Evolutionary conservation across 2,797 vertebrate species (phyloP), one percentile per base, ranked within the genome.

Genomic region (Morus bassanus): DNA sequence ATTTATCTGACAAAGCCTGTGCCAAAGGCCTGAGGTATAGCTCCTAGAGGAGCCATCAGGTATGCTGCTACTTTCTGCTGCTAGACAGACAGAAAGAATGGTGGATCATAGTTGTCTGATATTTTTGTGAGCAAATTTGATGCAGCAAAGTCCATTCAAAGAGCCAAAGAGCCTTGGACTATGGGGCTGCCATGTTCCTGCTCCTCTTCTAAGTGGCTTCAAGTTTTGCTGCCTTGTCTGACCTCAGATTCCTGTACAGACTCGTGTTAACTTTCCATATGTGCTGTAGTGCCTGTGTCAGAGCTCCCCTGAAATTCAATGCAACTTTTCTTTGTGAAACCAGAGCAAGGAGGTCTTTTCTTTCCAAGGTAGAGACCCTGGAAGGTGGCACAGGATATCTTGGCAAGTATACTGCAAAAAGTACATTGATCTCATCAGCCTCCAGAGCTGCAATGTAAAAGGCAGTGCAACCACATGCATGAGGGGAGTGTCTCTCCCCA

Each of bases 231-330:
- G 30, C 60, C 39, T 83, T 92, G 60, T 17, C 43, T 74, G 75
- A 51, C 28, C 51, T 91, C 57, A 27, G 16, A 27, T 45, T 80
- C 57, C 45, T 82, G 27, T 63, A 61, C 37, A 88, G 89, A 54
- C 37, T 60, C 4, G 0, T 0, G 0, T 11, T 50, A 51, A 14
- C 41, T 63, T 88, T 68, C 72, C 2, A 2, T 59, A 72, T 5
- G 22, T 13, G 9, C 15, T 46, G 48, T 30, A 16, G 12, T 78
- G 51, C 46, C n/a, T 59, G 16, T n/a, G 19, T 46, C 60, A 80
- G 28, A 81, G 18, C 56, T 78, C 33, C 16, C 16, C 54, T 13
- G 37, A 84, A 88, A 48, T 3, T 18, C 43, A 82, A 24, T 22
- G 27, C 57, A 77, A 59, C 43, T 83, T 83, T 60, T 54, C 37